Conservation (phyloP, 2,113 vertebrate species). For the Pionites leucogaster region DNA sequence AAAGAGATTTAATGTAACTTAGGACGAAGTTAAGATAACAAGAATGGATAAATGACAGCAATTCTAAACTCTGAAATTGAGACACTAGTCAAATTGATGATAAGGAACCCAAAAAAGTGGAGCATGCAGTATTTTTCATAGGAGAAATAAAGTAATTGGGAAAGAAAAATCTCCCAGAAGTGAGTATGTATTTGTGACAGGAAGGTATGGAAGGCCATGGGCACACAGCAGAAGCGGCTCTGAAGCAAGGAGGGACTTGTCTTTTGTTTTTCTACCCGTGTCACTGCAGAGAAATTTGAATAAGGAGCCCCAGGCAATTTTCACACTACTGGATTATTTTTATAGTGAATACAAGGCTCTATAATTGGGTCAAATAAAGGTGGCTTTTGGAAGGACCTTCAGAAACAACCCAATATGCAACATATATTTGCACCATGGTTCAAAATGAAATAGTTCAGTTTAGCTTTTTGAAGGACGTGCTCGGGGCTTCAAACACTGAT, state of each 20-base stretch:
- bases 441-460: background rate
- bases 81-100: rapidly evolving
- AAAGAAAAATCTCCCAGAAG: background rate
- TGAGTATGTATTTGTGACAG: background rate
- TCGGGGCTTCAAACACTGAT: background rate
- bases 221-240: background rate
- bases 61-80: background rate
- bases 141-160: background rate
- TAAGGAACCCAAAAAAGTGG: background rate
- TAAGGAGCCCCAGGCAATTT: background rate
- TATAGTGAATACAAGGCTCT: background rate
- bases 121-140: background rate
- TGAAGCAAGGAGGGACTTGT: background rate
- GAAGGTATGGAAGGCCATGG: background rate
- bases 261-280: background rate
- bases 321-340: background rate
- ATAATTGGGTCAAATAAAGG: background rate
- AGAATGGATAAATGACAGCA: background rate
- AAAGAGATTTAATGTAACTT: background rate
- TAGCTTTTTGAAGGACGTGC: background rate
- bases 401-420: background rate
- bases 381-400: background rate
- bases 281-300: background rate
- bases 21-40: background rate
- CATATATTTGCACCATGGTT: background rate